Evolutionary conservation across 2,797 vertebrate genomes (phyloP).

Genomic region (Lindbergichthys nudifrons): DNA sequence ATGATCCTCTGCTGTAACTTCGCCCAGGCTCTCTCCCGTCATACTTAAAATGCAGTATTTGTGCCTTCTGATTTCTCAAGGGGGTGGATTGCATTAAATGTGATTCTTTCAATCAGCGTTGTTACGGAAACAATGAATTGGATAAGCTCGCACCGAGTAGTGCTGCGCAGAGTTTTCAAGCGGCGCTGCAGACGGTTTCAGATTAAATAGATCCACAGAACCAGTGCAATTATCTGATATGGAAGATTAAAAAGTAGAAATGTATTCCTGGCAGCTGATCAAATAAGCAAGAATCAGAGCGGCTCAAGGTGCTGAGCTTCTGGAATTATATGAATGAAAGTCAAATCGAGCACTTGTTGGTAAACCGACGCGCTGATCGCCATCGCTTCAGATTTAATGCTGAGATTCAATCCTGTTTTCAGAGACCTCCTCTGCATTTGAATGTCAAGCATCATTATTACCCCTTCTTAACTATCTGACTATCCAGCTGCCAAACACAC

Average conservation of each 20-base stretch:
- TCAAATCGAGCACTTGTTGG: slow-evolving; percentile 46
- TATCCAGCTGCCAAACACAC: background rate
- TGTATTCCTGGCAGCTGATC: slow-evolving; percentile 49
- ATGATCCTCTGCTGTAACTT: slow-evolving; percentile 16
- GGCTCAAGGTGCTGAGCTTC: slow-evolving; percentile 26
- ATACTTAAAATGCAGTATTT: slow-evolving; percentile 50
- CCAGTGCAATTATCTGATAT: slow-evolving; percentile 71
- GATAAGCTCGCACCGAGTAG: slow-evolving; percentile 43
- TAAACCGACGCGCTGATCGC: slow-evolving; percentile 39
- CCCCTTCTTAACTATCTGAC: background rate
- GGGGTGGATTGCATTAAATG: slow-evolving; percentile 64
- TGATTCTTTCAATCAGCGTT: slow-evolving; percentile 65
- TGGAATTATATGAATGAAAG: slow-evolving; percentile 49
- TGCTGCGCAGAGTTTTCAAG: slow-evolving; percentile 13
- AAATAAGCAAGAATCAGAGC: slow-evolving; percentile 12
- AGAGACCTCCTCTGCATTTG: slow-evolving; percentile 8
- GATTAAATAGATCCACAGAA: slow-evolving; percentile 59
- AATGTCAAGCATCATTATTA: background rate
- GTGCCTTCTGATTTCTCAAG: slow-evolving; percentile 60
- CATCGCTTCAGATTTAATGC: slow-evolving; percentile 5
- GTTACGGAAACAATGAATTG: slow-evolving; percentile 69
- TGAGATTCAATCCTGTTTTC: background rate
- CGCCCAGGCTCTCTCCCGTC: background rate
- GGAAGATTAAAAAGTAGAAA: slow-evolving; percentile 58
- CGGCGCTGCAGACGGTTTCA: slow-evolving; percentile 14